Percentiles rank a stretch among this genome's conserved stretches.
Evolutionary conservation across 2,888 invertebrate species (phyloP).

Genomic region (Scelioninae gen. 1): DNA sequence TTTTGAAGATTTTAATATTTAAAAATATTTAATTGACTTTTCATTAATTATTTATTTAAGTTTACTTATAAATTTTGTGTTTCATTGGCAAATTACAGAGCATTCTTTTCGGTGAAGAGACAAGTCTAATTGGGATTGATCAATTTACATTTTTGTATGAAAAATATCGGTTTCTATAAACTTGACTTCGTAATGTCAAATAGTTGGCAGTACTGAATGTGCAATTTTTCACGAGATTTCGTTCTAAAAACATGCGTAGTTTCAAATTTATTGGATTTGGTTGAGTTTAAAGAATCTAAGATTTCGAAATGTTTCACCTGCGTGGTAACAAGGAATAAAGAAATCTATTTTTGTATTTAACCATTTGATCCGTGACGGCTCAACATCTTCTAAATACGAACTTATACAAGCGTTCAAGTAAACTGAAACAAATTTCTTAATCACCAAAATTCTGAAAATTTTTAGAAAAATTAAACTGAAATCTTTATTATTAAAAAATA

Average conservation of each 20-base stretch:
- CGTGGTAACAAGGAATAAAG: slow-evolving; percentile 58
- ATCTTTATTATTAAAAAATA: no score
- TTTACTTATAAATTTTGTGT: no score
- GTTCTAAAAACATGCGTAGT: slow-evolving; percentile 31
- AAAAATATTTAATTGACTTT: no score
- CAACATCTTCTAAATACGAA: slow-evolving; percentile 23
- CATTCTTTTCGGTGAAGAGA: no score
- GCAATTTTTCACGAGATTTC: slow-evolving; percentile 28
- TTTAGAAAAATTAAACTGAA: no score
- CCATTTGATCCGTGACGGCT: slow-evolving; percentile 37
- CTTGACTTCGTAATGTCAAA: slow-evolving; percentile 16
- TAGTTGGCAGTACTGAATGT: slow-evolving; percentile 14
- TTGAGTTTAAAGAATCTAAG: slow-evolving; percentile 32
- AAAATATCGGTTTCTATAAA: not conserved
- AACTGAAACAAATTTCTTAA: not conserved
- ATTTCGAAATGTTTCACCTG: slow-evolving; percentile 60
- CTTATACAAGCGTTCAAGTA: slow-evolving; percentile 1
- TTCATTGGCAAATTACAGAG: no score
- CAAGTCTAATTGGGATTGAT: no score
- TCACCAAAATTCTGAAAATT: no score
- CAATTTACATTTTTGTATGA: not conserved
- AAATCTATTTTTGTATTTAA: slow-evolving; percentile 61
- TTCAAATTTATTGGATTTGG: slow-evolving; percentile 34
- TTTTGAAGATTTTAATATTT: no score
- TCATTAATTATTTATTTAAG: no score